Evolutionary conservation across 2,113 vertebrate species (phyloP), one percentile per base, ranked within the genome.

Genomic region (Dermatemys mawii): DNA sequence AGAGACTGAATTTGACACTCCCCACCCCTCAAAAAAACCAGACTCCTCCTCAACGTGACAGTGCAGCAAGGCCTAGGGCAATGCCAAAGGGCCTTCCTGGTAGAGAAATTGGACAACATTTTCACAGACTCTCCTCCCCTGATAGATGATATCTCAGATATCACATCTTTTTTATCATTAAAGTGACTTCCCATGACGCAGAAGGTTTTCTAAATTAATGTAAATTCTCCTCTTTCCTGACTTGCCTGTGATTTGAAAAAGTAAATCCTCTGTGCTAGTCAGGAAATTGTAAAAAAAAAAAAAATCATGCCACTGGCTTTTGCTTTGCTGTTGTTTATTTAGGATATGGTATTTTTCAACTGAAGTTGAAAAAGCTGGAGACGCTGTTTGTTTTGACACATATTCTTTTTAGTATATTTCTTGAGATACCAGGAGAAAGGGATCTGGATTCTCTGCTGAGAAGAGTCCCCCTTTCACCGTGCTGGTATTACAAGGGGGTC

Each of bases 1-100:
- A 17, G 14, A 80, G 90, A 54, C 91, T 81, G 82, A 50, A 70
- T 6, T 38, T 21, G 75, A 35, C 81, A 50, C 83, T 11, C 46
- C 60, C 87, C n/a, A n/a, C n/a, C n/a, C n/a, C n/a, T n/a, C n/a
- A n/a, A n/a, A n/a, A n/a, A 84, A 83, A 88, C 1, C 86, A 73
- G 53, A 88, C 78, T 94, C 84, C 84, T 83, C 44, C 11, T 27
- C 67, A 81, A 86, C 55, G 79, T 38, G 86, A 41, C 90, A 83
- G 78, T 11, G 51, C 78, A 54, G 12, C 1, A 14, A 5, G 29
- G 57, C 19, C 83, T 81, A 84, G n/a, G 83, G 81, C 53, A 83
- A 63, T 5, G 86, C 90, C 83, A 41, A 51, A 79, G 19, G 17
- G 84, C 83, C 1, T 73, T 91, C 55, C 86, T 78, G 67, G 9